Base-by-base conservation (phyloP, 1,140 invertebrate genomes). In the Grapholita molesta region DNA sequence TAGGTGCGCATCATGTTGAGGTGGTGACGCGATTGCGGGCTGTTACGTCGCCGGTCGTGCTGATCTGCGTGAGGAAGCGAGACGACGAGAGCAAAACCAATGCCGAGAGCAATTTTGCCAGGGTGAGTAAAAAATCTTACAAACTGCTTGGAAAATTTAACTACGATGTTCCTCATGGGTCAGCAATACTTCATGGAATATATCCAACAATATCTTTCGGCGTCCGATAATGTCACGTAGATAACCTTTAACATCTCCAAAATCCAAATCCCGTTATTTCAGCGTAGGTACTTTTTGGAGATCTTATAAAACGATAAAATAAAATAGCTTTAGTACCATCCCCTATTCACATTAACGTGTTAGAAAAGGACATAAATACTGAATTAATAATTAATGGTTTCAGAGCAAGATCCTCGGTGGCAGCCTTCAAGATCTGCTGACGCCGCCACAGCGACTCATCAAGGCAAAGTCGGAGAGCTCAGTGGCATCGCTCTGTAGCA, bases 21-120 rank as follows among this genome's bases (percentile, higher is more conserved):
- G 97, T 98, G 52, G 97, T 98, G 7, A 94, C 94, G n/a, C 95
- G 97, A 73, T 89, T 99, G 33, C 97, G 98, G 85, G 97, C 98
- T 74, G 94, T 98, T 69, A 97, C 97, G n/a, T 94, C 96, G 75
- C 94, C 96, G 78, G 97, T 98, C 21, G 93, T 96, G 73, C 94
- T 98, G 89, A 96, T 98, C 18, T 97, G 96, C 83, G 95, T 97
- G 24, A 91, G 95, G 77, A 95, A 93, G 87, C 87, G 78, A 68
- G 81, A 89, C 42, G 85, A 90, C 33, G 66, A 83, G 80, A 66
- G 21, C 42, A 28, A 28, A 15, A 25, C 0, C 5, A 67, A 53
- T 12, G 57, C 38, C 74, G 85, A 75, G 84, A 67, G 78, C 88
- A 83, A 70, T 95, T 95, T 71, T 94, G 95, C 79, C 95, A 94